A percentile compares a stretch with the other conserved stretches of the same genome.
Evolutionary conservation across 2,797 vertebrate species (phyloP).

Genomic region (Anguilla marmorata): DNA sequence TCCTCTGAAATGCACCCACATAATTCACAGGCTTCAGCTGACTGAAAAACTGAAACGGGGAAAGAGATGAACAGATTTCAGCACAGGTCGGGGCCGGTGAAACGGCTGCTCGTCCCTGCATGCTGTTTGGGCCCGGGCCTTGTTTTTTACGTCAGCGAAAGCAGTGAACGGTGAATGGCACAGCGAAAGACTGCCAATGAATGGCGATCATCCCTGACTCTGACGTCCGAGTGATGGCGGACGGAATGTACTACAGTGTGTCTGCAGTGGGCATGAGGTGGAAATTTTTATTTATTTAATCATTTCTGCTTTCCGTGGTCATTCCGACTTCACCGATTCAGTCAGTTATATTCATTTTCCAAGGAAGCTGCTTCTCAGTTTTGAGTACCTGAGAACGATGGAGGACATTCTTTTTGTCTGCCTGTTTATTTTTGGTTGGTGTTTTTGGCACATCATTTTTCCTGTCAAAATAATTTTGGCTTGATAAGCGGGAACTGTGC

Average conservation of each 20-base stretch:
- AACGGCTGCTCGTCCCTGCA: background rate
- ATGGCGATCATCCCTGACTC: background rate
- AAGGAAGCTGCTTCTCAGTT: background rate
- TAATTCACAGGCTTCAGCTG: background rate
- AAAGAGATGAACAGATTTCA: background rate
- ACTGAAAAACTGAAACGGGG: background rate
- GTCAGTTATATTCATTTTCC: background rate
- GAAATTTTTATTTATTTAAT: background rate
- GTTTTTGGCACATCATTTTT: conserved; percentile 57
- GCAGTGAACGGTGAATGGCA: background rate
- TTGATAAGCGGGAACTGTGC: conserved; percentile 7
- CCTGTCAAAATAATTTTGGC: conserved; percentile 35
- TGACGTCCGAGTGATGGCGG: background rate
- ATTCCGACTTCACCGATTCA: background rate
- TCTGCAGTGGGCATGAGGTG: background rate
- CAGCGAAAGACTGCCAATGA: background rate
- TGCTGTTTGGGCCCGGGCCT: background rate
- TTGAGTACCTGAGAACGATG: conserved; percentile 59
- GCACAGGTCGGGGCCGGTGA: background rate
- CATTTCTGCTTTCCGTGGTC: background rate
- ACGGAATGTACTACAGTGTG: background rate
- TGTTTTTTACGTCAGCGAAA: background rate
- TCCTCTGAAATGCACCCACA: background rate
- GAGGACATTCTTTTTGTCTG: conserved; percentile 13
- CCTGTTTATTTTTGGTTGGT: background rate